Percentiles rank a stretch among this genome's conserved stretches.
These are phyloP conservation scores for Ammospiza nelsoni DNA, from an alignment of 2,113 vertebrate species.

Conservation along the genomic window DNA sequence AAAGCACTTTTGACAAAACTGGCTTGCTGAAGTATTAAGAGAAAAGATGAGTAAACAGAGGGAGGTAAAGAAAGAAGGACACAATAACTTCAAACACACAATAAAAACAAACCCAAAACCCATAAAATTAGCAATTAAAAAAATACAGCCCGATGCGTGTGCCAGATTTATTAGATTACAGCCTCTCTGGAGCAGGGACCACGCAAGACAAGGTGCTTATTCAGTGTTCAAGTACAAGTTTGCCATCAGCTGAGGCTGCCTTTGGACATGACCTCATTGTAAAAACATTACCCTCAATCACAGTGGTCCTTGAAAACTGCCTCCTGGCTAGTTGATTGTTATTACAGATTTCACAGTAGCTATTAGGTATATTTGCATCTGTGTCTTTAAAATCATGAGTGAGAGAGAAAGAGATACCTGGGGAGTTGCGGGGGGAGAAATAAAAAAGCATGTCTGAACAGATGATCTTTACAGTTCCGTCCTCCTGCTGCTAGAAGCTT, in stretches of 20 bases:
- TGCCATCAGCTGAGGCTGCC: conserved; percentile 31
- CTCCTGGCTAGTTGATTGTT: neutral
- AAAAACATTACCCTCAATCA: conserved; percentile 37
- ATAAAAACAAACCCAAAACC: neutral
- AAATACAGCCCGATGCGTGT: neutral
- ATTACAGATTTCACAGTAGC: conserved; percentile 12
- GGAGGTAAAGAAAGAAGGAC: neutral
- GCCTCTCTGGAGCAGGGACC: neutral
- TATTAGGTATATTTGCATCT: conserved; percentile 7
- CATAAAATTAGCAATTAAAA: neutral
- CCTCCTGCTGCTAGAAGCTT: conserved; percentile 57
- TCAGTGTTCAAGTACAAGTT: neutral
- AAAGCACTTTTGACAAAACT: neutral
- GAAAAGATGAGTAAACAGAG: neutral
- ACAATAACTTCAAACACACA: neutral
- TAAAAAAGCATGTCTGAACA: conserved; percentile 50
- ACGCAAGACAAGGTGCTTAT: conserved; percentile 36
- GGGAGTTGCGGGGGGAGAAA: neutral
- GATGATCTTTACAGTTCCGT: conserved; percentile 55
- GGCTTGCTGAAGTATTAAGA: neutral
- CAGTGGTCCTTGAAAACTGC: conserved; percentile 23
- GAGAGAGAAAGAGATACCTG: neutral
- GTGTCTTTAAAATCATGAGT: neutral
- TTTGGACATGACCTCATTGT: conserved; percentile 49
- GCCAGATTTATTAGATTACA: neutral